Evolutionary conservation across 2,113 vertebrate species (phyloP).

Genomic region (Thalassoma bifasciatum): DNA sequence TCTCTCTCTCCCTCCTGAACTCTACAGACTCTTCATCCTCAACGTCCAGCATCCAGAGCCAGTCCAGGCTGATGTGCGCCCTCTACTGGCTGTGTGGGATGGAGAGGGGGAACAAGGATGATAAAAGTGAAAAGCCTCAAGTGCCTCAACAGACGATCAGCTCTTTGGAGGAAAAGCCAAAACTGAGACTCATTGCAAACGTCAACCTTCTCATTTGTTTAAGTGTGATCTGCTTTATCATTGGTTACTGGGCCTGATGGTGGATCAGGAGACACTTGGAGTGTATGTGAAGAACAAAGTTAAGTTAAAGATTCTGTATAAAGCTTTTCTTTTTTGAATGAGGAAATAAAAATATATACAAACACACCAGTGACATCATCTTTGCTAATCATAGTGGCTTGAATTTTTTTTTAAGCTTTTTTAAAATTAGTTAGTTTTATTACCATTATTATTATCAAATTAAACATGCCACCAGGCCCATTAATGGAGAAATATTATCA

Average conservation of each 20-base stretch:
- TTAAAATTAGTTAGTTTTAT: no score
- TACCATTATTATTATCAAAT: no score
- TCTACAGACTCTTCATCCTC: slow-evolving; percentile 54
- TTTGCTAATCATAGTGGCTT: no score
- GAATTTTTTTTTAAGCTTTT: no score
- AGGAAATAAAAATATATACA: no score
- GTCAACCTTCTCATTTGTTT: slow-evolving; percentile 88
- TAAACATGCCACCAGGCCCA: no score
- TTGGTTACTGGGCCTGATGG: slow-evolving; percentile 90
- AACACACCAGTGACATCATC: no score
- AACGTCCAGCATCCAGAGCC: slow-evolving; percentile 3
- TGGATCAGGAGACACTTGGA: background rate
- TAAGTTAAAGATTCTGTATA: background rate
- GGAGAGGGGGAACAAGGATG: slow-evolving; percentile 71
- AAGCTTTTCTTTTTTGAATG: no score
- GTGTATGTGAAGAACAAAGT: background rate
- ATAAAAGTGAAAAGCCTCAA: rapidly evolving
- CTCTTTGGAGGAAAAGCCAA: slow-evolving; percentile 83
- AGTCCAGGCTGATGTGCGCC: slow-evolving; percentile 79
- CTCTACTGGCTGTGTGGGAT: slow-evolving; percentile 94
- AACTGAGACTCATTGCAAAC: slow-evolving; percentile 83
- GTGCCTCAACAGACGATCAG: slow-evolving; percentile 17
- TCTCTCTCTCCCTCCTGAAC: background rate
- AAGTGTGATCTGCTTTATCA: slow-evolving; percentile 86
- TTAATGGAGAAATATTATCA: no score